A percentile compares a stretch with the other conserved stretches of the same genome.
Evolutionary conservation across 2,113 vertebrate species (phyloP).

Genomic region (Bujurquina vittata): DNA sequence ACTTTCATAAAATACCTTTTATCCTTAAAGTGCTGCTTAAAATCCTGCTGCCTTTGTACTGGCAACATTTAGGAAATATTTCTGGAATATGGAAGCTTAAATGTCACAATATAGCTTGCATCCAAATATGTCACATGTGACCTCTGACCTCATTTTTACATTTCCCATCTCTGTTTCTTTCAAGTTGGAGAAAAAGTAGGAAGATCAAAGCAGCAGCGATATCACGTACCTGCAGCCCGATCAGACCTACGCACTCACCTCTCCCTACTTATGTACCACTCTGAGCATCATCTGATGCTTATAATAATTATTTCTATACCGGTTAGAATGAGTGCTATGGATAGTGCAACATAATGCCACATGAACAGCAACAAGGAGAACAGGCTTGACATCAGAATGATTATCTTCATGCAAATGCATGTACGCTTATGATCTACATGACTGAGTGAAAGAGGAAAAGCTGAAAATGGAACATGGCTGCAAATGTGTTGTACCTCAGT

Average conservation of each 20-base stretch:
- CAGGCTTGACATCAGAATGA: not conserved
- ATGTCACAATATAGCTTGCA: too few relatives aligned
- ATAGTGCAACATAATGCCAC: not conserved
- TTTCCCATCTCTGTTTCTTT: too few relatives aligned
- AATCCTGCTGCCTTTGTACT: too few relatives aligned
- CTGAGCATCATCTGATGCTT: not conserved
- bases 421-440: not conserved
- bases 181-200: too few relatives aligned
- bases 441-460: not conserved
- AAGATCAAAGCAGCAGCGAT: too few relatives aligned
- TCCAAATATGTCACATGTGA: too few relatives aligned
- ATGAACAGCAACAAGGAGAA: not conserved
- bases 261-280: not conserved
- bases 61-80: too few relatives aligned
- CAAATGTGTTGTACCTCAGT: conserved; percentile 89
- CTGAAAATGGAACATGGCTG: conserved; percentile 3
- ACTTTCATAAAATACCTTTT: too few relatives aligned
- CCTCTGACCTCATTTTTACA: too few relatives aligned
- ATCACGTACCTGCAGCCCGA: not conserved
- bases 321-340: not conserved
- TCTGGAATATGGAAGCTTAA: too few relatives aligned
- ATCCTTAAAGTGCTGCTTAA: too few relatives aligned
- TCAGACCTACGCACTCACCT: not conserved
- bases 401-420: conserved; percentile 28
- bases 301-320: not conserved